Base-by-base conservation (phyloP, 2,113 vertebrate species). In the Poeciliopsis prolifica region DNA sequence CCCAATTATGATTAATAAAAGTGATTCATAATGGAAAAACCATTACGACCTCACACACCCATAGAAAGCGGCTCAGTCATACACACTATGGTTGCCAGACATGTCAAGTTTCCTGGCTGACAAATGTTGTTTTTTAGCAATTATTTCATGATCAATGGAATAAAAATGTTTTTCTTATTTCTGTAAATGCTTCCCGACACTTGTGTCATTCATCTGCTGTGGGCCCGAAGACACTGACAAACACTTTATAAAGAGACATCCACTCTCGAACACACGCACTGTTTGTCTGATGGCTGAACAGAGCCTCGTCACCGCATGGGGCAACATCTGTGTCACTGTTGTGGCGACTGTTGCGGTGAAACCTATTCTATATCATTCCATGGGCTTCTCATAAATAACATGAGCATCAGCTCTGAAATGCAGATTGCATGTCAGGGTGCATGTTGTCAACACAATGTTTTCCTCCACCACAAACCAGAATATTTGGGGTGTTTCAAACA, bases 1-100 rank as follows among this genome's bases (percentile, higher is more conserved):
- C 86, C 87, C 92, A 91, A 95, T 94, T 93, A 91, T 89, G 85
- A 91, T 91, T 91, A 89, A 94, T 89, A 94, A 91, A 94, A 93
- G 89, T 92, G 88, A 94, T 92, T 92, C 91, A 93, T 90, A 90
- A 89, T 83, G 87, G 91, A 93, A 93, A 92, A 91, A 58, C 86
- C 79, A 77, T 84, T 80, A 70, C 61, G 78, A 75, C 78, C 81
- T 86, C 81, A 81, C 74, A 83, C 44, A 60, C 79, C 81, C 70
- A 81, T 15, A 78, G 31, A 86, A 69, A 84, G 29, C 14, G 75
- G 85, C 67, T 86, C 70, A 76, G 51, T 75, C 84, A 31, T 71
- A 75, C 72, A 64, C 69, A 80, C 82, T 24, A 74, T 61, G 65
- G 81, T 70, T 87, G 89, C 85, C 86, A 91, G 76, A 82, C 75